Percentiles rank a stretch among this genome's conserved stretches.
Conservation (phyloP, 2,888 invertebrate genomes). For the Eupithecia pulchellata region DNA sequence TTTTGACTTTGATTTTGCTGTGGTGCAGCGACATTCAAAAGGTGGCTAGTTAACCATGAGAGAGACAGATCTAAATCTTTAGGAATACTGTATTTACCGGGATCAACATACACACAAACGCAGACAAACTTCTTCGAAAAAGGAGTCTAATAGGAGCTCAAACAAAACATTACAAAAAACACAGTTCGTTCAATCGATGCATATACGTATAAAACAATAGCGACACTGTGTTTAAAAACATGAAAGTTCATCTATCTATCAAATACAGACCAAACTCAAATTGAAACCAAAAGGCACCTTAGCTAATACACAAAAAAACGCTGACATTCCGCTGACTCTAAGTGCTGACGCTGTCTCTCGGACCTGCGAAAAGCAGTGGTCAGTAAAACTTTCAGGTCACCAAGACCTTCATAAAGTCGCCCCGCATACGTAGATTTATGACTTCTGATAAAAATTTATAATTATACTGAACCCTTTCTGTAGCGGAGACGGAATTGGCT, state of each 20-base stretch:
- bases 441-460: constrained; percentile 37
- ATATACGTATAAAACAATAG: too few species aligned
- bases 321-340: background rate
- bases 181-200: background rate
- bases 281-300: background rate
- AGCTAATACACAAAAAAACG: background rate
- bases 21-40: too few species aligned
- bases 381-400: constrained; percentile 12
- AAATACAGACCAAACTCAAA: too few species aligned
- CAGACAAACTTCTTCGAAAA: too few species aligned
- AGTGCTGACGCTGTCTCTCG: background rate
- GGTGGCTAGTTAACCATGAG: too few species aligned
- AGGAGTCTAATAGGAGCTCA: background rate
- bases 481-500: background rate
- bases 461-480: constrained; percentile 25
- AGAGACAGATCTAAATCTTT: too few species aligned
- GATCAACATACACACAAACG: too few species aligned
- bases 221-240: too few species aligned
- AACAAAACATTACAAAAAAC: background rate
- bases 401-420: constrained; percentile 32
- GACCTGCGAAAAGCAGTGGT: constrained; percentile 2
- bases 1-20: too few species aligned
- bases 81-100: too few species aligned
- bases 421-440: constrained; percentile 31
- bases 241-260: too few species aligned